Evolutionary conservation across 1,140 invertebrate species (phyloP).

Genomic region (Radopholus similis): DNA sequence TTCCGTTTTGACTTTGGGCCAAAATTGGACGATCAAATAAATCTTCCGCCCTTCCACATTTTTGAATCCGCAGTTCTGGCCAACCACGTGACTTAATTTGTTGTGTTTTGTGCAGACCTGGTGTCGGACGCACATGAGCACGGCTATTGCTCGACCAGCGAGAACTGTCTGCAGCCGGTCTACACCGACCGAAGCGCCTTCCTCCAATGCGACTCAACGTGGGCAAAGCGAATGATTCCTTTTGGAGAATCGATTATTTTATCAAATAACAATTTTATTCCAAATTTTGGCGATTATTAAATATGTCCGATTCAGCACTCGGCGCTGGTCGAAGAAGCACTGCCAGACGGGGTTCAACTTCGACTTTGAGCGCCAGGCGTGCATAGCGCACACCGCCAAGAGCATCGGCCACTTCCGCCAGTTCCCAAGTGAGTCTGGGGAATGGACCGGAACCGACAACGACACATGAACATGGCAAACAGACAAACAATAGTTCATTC

Average conservation of each 20-base stretch:
- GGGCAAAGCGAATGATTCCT: too few relatives aligned
- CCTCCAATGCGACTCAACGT: constrained; percentile 56
- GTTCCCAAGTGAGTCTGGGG: constrained; percentile 2
- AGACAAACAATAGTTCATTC: too few relatives aligned
- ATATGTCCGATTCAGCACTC: constrained; percentile 18
- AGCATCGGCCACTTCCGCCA: constrained; percentile 18
- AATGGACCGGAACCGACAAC: too few relatives aligned
- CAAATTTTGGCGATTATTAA: neutral
- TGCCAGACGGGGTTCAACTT: constrained; percentile 53
- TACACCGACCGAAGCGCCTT: constrained; percentile 40
- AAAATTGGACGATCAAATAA: too few relatives aligned
- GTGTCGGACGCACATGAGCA: constrained; percentile 49
- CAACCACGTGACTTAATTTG: constrained; percentile 13
- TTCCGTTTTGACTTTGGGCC: too few relatives aligned
- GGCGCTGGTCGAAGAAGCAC: constrained; percentile 51
- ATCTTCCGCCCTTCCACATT: too few relatives aligned
- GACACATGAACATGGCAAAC: too few relatives aligned
- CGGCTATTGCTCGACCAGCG: constrained; percentile 40
- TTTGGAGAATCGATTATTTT: constrained; percentile 13
- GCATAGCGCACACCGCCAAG: constrained; percentile 39
- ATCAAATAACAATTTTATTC: neutral
- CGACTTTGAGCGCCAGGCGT: constrained; percentile 57
- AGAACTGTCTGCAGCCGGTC: constrained; percentile 55
- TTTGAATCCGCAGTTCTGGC: too few relatives aligned
- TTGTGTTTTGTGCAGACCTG: constrained; percentile 38